These are phyloP conservation scores for Orchestia grillus DNA, from an alignment of 1,140 invertebrate species.

Conservation along the genomic window DNA sequence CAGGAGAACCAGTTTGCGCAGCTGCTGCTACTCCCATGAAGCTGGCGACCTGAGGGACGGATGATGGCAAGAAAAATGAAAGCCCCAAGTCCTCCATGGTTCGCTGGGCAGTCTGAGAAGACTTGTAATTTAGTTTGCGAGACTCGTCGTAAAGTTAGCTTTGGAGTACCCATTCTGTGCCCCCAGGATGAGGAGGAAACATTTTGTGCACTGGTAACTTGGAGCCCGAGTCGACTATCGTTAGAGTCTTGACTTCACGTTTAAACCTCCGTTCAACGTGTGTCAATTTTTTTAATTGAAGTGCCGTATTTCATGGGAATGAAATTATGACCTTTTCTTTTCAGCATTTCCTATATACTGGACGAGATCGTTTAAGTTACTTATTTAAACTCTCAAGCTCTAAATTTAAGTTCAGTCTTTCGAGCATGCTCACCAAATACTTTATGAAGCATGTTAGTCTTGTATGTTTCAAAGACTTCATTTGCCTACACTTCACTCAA, in stretches of 20 bases:
- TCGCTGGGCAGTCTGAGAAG: conserved; percentile 49
- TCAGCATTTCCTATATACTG: too few species aligned
- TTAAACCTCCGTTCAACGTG: neutral
- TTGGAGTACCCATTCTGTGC: conserved; percentile 37
- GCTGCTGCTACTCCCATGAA: conserved; percentile 34
- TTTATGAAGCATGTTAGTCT: neutral
- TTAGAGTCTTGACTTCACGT: neutral
- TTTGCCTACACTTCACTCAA: neutral
- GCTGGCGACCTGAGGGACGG: neutral
- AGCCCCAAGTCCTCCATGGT: conserved; percentile 38
- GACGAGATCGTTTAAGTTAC: too few species aligned
- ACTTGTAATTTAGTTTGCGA: conserved; percentile 47
- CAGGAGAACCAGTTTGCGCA: conserved; percentile 16
- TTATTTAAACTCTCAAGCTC: too few species aligned
- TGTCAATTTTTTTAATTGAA: too few species aligned
- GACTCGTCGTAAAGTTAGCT: conserved; percentile 36
- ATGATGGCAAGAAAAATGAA: neutral
- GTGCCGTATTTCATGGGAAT: too few species aligned
- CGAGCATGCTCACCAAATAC: neutral
- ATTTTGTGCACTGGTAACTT: conserved; percentile 2
- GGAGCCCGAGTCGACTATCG: neutral
- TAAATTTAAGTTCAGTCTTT: too few species aligned
- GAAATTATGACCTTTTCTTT: too few species aligned
- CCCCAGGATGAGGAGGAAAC: neutral
- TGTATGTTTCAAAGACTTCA: neutral